A percentile compares a stretch with the other conserved stretches of the same genome.
These are phyloP conservation scores for Ridgeia piscesae DNA, from an alignment of 1,140 invertebrate species.

Conservation along the genomic window DNA sequence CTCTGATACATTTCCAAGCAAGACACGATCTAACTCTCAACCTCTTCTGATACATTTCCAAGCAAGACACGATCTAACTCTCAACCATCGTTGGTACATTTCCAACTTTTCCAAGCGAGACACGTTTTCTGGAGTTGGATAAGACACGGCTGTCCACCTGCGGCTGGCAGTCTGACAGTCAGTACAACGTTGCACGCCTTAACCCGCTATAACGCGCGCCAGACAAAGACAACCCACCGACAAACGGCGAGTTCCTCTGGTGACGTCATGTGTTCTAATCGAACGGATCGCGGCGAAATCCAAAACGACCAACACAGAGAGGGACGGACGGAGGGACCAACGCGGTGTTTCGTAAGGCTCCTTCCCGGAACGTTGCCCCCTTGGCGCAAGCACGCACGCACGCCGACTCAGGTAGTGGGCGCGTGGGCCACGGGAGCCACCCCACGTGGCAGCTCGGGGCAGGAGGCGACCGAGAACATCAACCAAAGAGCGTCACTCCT, in stretches of 20 bases:
- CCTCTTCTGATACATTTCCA: too few species aligned
- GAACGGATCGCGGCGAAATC: neutral
- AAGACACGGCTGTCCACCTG: neutral
- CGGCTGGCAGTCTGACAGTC: neutral
- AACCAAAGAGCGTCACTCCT: neutral
- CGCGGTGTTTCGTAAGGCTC: neutral
- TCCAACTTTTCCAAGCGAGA: neutral
- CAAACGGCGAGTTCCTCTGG: neutral
- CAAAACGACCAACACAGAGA: neutral
- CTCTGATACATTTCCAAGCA: too few species aligned
- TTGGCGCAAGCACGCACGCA: neutral
- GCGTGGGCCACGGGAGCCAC: too few species aligned
- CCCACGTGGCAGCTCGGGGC: neutral
- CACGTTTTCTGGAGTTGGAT: neutral
- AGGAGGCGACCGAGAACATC: neutral
- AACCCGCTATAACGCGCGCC: neutral
- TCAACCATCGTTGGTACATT: too few species aligned
- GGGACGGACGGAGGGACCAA: neutral
- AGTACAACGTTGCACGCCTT: neutral
- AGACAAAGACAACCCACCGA: neutral
- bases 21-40: too few species aligned
- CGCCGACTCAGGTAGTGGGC: neutral
- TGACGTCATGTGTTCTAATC: neutral
- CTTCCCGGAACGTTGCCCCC: neutral
- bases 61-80: too few species aligned